Evolutionary conservation across 1,140 invertebrate species (phyloP).

Genomic region (Saxidomus purpurata): DNA sequence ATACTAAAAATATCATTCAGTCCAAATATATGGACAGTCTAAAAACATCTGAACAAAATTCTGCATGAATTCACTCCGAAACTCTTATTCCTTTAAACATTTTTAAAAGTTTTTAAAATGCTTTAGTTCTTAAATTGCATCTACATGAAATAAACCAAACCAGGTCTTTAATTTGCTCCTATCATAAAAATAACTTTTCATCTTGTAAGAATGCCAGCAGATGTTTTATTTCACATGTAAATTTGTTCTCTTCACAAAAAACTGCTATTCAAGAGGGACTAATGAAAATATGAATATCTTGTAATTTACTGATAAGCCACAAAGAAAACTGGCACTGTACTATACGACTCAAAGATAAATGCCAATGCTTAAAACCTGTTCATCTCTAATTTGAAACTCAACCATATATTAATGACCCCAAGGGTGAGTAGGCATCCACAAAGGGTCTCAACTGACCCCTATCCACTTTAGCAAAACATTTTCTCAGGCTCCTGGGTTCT

Average conservation of each 20-base stretch:
- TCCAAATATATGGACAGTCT: too few species aligned
- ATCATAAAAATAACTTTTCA: background rate
- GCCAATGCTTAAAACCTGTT: background rate
- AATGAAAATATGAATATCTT: background rate
- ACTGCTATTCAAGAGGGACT: conserved; percentile 38
- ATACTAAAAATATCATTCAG: too few species aligned
- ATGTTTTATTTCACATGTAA: conserved; percentile 2
- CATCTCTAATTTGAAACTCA: conserved; percentile 36
- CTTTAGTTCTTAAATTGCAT: too few species aligned
- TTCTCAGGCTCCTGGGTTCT: conserved; percentile 5
- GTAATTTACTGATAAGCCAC: conserved; percentile 23
- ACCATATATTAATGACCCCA: background rate
- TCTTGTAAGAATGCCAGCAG: background rate
- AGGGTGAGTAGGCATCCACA: background rate
- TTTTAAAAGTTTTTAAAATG: background rate
- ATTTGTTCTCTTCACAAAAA: background rate
- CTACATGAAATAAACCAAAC: background rate
- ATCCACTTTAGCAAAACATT: conserved; percentile 42
- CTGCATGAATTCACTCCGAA: too few species aligned
- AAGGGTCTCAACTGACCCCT: conserved; percentile 29
- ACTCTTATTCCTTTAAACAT: background rate
- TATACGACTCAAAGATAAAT: conserved; percentile 2
- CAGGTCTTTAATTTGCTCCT: background rate
- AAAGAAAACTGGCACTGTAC: background rate
- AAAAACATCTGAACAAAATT: too few species aligned